phyloP scores from a whole-genome alignment of 1,140 invertebrate genomes.

The Drosophila pectinifera region DNA sequence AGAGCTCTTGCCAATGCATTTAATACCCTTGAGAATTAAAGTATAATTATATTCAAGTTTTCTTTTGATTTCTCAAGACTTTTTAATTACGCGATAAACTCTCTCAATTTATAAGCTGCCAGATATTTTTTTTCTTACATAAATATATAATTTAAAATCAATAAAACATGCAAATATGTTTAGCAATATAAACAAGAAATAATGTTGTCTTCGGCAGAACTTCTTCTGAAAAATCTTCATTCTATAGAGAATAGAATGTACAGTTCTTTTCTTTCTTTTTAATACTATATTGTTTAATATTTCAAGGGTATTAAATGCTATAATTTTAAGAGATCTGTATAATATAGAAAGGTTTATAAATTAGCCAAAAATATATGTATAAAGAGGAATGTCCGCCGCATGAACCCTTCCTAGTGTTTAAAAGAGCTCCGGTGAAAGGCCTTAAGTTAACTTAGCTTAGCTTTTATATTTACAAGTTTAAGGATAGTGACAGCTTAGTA shows the following conservation, averaged over 20 bases:
- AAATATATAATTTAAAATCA: too few relatives aligned
- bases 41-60: background rate
- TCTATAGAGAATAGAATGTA: too few relatives aligned
- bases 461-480: background rate
- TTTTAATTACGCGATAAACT: too few relatives aligned
- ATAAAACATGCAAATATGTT: too few relatives aligned
- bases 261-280: too few relatives aligned
- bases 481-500: background rate
- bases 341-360: background rate
- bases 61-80: too few relatives aligned
- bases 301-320: conserved; percentile 6
- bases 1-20: background rate
- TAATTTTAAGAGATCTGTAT: conserved; percentile 11
- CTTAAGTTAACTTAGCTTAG: conserved; percentile 3
- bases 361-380: background rate
- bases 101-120: too few relatives aligned
- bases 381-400: background rate
- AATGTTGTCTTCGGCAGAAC: too few relatives aligned
- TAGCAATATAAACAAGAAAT: too few relatives aligned
- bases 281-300: too few relatives aligned
- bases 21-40: background rate
- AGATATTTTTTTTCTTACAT: too few relatives aligned
- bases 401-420: conserved; percentile 1
- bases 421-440: background rate
- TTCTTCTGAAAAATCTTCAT: too few relatives aligned